A percentile compares a stretch with the other conserved stretches of the same genome.
phyloP scores from a whole-genome alignment of 1,140 invertebrate genomes.

The Drosophila oshimai region DNA sequence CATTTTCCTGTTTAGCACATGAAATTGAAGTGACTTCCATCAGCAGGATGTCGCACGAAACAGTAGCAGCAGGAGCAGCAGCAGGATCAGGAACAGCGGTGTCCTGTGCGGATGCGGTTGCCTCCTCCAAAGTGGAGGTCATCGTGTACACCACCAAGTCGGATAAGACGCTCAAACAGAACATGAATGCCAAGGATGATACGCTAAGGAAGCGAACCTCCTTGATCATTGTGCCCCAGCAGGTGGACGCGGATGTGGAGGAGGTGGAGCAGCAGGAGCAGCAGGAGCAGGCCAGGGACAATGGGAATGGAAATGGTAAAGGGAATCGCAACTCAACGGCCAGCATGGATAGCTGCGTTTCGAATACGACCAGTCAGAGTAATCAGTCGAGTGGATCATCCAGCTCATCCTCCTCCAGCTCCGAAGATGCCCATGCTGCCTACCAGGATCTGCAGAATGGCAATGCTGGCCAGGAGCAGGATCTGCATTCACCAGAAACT shows the following conservation, averaged over 20 bases:
- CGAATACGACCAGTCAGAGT: conserved; percentile 57
- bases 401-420: conserved; percentile 22
- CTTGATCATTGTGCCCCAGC: conserved; percentile 78
- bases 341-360: conserved; percentile 78
- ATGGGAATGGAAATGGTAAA: conserved; percentile 18
- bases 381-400: conserved; percentile 43
- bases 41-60: conserved; percentile 69
- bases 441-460: conserved; percentile 80
- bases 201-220: conserved; percentile 79
- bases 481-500: conserved; percentile 1
- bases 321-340: conserved; percentile 77
- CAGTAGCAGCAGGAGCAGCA: background rate
- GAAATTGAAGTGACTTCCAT: conserved; percentile 10
- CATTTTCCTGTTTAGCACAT: conserved; percentile 7
- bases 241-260: conserved; percentile 25
- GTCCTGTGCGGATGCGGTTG: conserved; percentile 33
- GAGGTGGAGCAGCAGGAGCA: conserved; percentile 1
- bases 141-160: conserved; percentile 78
- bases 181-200: conserved; percentile 82
- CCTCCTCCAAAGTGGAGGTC: conserved; percentile 73
- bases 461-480: conserved; percentile 45
- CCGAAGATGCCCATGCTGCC: conserved; percentile 69
- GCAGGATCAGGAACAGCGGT: background rate
- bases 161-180: conserved; percentile 80
- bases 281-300: background rate